Conservation (phyloP, 2,113 vertebrate genomes). For the Odocoileus hemionus region DNA sequence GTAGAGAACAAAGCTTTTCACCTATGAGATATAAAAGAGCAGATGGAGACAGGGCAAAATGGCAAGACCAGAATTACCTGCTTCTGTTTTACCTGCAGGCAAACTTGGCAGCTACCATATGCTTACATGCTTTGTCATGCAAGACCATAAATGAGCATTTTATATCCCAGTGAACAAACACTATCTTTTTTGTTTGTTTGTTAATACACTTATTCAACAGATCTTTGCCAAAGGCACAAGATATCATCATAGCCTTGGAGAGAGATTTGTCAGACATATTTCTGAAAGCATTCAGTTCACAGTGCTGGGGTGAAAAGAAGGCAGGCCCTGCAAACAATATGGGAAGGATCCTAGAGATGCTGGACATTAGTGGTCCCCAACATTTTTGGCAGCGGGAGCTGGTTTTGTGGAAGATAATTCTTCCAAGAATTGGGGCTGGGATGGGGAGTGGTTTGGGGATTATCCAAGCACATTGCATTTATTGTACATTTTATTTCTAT, state of each 20-base stretch:
- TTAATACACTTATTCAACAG: not conserved
- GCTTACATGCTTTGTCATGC: not conserved
- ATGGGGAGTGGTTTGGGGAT: not conserved
- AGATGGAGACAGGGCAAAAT: not conserved
- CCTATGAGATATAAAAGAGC: not conserved
- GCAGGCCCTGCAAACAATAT: fast-evolving
- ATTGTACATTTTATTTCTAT: not conserved
- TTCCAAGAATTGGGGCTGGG: not conserved
- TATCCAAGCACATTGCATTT: not conserved
- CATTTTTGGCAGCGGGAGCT: not conserved
- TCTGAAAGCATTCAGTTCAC: not conserved
- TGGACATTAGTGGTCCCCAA: not conserved
- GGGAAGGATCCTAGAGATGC: not conserved
- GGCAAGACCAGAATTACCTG: not conserved
- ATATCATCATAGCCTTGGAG: not conserved
- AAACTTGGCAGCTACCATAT: not conserved
- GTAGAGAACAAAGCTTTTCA: not conserved
- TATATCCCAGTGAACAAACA: not conserved
- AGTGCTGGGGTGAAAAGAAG: not conserved
- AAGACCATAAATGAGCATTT: not conserved
- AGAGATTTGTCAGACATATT: not conserved
- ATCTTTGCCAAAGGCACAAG: constrained; percentile 12
- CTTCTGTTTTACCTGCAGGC: constrained; percentile 9
- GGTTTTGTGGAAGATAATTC: not conserved
- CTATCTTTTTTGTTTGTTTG: not conserved